Percentiles rank a stretch among this genome's conserved stretches.
Evolutionary conservation across 2,888 invertebrate genomes (phyloP).

Genomic region (Eupithecia abbreviata): DNA sequence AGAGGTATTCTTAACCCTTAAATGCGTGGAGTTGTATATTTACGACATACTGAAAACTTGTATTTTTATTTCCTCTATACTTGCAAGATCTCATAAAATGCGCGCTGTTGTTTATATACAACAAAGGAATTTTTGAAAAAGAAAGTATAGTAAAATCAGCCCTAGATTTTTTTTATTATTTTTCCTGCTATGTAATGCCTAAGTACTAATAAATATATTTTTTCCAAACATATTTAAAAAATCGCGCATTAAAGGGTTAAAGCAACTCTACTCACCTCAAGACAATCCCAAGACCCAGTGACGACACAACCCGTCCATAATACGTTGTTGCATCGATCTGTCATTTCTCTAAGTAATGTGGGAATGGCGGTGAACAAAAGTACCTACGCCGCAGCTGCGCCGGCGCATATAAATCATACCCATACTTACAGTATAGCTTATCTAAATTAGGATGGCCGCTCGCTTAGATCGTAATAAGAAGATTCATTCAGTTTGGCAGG

Average conservation of each 20-base stretch:
- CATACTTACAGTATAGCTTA: constrained; percentile 59
- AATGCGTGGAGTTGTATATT: no score
- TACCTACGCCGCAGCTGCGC: constrained; percentile 60
- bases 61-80: no score
- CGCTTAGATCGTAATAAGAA: constrained; percentile 59
- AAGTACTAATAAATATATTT: no score
- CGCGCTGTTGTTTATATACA: no score
- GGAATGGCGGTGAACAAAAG: constrained; percentile 56
- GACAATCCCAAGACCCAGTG: constrained; percentile 1
- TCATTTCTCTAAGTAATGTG: constrained; percentile 77
- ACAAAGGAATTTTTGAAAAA: no score
- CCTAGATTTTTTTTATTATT: no score
- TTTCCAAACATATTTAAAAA: not conserved
- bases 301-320: constrained; percentile 48
- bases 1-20: not conserved
- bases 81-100: no score
- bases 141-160: no score
- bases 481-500: constrained; percentile 29
- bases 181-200: no score
- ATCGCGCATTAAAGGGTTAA: no score
- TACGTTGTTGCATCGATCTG: constrained; percentile 62
- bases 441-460: constrained; percentile 64
- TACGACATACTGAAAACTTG: no score
- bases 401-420: constrained; percentile 72
- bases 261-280: not conserved